A percentile compares a stretch with the other conserved stretches of the same genome.
phyloP scores from a whole-genome alignment of 2,113 vertebrate genomes.

The Oncorhynchus kisutch region DNA sequence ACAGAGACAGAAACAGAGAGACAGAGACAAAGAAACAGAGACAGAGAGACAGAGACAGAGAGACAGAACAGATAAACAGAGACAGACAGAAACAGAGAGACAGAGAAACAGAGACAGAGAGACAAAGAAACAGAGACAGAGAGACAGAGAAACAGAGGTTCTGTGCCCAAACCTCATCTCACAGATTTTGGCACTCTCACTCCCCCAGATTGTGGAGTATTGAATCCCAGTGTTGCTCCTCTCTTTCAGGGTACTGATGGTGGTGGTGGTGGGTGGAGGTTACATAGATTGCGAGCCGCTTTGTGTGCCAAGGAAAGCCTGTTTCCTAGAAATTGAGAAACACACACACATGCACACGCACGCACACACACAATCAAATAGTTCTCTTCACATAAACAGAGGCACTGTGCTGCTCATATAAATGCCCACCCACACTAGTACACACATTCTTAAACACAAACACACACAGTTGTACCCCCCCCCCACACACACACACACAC shows the following conservation, averaged over 20 bases:
- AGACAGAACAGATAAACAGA: no score
- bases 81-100: no score
- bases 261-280: conserved; percentile 48
- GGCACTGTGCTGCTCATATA: not conserved
- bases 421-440: not conserved
- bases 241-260: conserved; percentile 39
- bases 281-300: conserved; percentile 41
- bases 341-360: conserved; percentile 14
- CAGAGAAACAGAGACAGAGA: no score
- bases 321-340: conserved; percentile 56
- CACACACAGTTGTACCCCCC: not conserved
- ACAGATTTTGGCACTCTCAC: conserved; percentile 43
- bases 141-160: no score
- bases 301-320: conserved; percentile 58
- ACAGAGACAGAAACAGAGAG: no score
- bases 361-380: conserved; percentile 15
- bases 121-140: no score
- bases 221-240: conserved; percentile 47
- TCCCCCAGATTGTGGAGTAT: conserved; percentile 43
- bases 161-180: conserved; percentile 39
- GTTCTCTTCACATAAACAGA: not conserved
- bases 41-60: no score
- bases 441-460: conserved; percentile 17
- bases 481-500: conserved; percentile 46
- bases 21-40: no score